Evolutionary conservation across 1,140 invertebrate species (phyloP), one percentile per base, ranked within the genome.

Genomic region (Drosophila pachea): DNA sequence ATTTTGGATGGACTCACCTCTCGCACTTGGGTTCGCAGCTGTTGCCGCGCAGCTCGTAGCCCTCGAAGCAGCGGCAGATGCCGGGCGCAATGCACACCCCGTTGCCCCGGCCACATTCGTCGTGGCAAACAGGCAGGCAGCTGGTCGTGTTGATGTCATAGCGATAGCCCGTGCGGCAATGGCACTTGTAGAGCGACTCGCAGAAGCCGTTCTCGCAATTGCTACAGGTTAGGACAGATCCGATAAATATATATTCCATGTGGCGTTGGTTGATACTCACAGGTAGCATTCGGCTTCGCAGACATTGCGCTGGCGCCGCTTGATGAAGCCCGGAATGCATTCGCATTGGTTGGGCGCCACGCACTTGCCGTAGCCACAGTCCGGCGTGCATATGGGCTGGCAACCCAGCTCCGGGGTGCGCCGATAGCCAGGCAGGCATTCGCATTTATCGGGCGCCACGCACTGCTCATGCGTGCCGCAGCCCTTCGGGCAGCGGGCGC

Each of bases 61-160:
- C 94, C 31, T 90, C 84, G 47, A 91, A 92, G 82, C 94, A 95
- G 8, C 91, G 90, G 78, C 94, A 93, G 0, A 90, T 62, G 7
- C 88, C 82, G 0, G 91, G 91, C 0, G 88, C 90, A 14, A 91
- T 83, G 60, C 92, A 92, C 0, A 91, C 87, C 0, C 91, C 91
- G 32, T 84, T 84, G 8, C 79, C 81, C 36, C 91, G 88, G 2
- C 71, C 74, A 49, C 88, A 89, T 0, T 92, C 60, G n/a, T 86
- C 76, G 12, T 9, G 36, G 62, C 88, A 89, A 31, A 73, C 48
- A 0, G 87, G 87, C 35, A 88, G 43, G 22, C 88, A 89, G n/a
- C 79, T 89, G 56, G 76, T 78, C 1, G 76, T 88, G n/a, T 82
- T 76, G 2, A 40, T 8, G 47, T 89, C 84, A n/a, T 90, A 91